Evolutionary conservation across 2,888 invertebrate genomes (phyloP), one percentile per base, ranked within the genome.

Genomic region (Danaus chrysippus): DNA sequence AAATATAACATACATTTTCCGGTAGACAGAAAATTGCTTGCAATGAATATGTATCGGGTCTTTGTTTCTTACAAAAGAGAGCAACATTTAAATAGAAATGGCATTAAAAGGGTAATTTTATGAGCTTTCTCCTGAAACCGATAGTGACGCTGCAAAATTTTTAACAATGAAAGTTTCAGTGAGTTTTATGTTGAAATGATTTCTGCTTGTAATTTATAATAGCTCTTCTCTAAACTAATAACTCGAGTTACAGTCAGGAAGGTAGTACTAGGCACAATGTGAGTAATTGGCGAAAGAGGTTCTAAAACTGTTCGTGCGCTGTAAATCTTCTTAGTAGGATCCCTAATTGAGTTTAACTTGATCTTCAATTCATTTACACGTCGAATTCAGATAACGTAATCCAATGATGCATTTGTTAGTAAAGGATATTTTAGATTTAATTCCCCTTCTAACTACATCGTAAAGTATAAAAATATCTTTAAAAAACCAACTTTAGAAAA

Each of bases 201-300:
- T 65, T 58, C 23, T 41, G 53, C 60, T 58, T 58, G 54, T 42
- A 55, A 56, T 63, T 58, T 63, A 56, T 60, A 53, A 46, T 23
- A 49, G 59, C 11, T 58, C 46, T 59, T 57, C 59, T n/a, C 44
- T 60, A 62, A 49, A 34, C 23, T 34, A 49, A 57, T 74, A 70
- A 57, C 59, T 65, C 67, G 68, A 71, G 73, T 70, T 71, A 70
- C 64, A 66, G 72, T 62, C 58, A 59, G 63, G 54, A 64, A 58
- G 62, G 67, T 57, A 42, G 41, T 58, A 42, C 54, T 54, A 54
- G 68, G 67, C 64, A 68, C 65, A 71, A 69, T 72, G 70, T 65
- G 68, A 67, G 75, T 82, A 83, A 83, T 83, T 81, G 80, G 78
- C 76, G 77, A 70, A 70, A 74, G 70, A 74, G 69, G 73, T 76